phyloP scores from a whole-genome alignment of 2,113 vertebrate species.

The Megaceryle torquata region DNA sequence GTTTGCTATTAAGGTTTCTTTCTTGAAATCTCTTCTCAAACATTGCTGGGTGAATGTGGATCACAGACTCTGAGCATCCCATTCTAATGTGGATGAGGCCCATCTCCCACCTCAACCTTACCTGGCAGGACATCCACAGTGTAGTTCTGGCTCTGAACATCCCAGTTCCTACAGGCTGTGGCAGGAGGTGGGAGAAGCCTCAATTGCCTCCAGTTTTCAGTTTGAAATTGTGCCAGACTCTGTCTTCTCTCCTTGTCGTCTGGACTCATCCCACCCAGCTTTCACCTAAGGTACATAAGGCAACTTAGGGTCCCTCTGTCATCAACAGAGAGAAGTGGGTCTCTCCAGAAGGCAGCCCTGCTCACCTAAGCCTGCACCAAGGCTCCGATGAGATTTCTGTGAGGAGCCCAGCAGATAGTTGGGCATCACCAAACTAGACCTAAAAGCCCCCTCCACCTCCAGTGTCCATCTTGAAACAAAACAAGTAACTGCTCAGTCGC shows the following conservation, averaged over 20 bases:
- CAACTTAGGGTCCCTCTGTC: background rate
- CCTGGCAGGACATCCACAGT: background rate
- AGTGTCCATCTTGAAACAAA: accelerated
- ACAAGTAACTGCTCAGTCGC: background rate
- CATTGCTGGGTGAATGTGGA: background rate
- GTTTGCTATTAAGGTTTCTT: background rate
- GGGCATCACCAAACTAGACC: background rate
- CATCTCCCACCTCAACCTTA: background rate
- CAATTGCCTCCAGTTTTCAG: background rate
- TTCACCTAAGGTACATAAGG: background rate
- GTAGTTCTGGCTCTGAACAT: background rate
- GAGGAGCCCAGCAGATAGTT: background rate
- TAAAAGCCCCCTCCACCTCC: background rate
- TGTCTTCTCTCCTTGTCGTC: background rate
- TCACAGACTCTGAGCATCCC: background rate
- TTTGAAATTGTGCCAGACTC: background rate
- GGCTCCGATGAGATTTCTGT: background rate
- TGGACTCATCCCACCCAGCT: background rate
- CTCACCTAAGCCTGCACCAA: background rate
- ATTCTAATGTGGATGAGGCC: background rate
- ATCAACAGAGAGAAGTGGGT: background rate
- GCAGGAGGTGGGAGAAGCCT: background rate
- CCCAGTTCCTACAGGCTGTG: background rate
- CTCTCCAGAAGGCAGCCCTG: background rate
- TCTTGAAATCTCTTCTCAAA: background rate